Conservation (phyloP, 2,113 vertebrate species). For the Physeter macrocephalus region DNA sequence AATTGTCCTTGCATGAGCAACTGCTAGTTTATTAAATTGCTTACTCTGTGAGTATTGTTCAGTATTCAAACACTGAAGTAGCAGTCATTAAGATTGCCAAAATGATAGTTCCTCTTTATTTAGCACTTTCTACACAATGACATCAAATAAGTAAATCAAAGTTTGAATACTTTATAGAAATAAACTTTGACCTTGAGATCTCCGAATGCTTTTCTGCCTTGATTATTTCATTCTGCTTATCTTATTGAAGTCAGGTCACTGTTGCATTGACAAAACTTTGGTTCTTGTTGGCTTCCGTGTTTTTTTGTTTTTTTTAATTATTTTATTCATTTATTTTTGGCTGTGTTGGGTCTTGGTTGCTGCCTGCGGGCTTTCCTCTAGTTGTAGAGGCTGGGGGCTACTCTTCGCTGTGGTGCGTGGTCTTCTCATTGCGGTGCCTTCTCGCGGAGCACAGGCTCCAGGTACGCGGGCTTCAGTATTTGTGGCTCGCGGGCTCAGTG, state of each 20-base stretch:
- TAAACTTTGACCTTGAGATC: neutral
- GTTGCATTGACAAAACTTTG: neutral
- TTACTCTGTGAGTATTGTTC: slow-evolving; percentile 41
- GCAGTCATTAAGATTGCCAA: neutral
- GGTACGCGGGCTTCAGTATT: too few species aligned
- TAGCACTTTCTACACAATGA: neutral
- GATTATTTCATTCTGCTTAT: neutral
- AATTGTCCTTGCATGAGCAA: slow-evolving; percentile 62
- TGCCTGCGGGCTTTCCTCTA: too few species aligned
- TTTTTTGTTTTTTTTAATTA: too few species aligned
- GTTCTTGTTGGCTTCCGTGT: neutral
- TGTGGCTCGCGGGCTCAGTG: too few species aligned
- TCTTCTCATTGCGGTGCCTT: too few species aligned
- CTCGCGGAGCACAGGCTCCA: too few species aligned
- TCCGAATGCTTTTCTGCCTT: neutral
- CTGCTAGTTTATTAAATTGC: slow-evolving; percentile 57
- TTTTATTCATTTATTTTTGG: too few species aligned
- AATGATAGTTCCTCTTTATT: slow-evolving; percentile 35
- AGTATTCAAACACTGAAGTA: slow-evolving; percentile 22
- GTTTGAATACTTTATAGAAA: neutral
- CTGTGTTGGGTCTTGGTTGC: too few species aligned
- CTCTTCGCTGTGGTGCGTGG: too few species aligned
- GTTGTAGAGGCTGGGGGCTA: too few species aligned
- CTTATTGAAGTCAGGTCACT: neutral
- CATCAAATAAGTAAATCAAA: neutral